phyloP scores from a whole-genome alignment of 2,888 invertebrate species.

The Conistra vaccinii region DNA sequence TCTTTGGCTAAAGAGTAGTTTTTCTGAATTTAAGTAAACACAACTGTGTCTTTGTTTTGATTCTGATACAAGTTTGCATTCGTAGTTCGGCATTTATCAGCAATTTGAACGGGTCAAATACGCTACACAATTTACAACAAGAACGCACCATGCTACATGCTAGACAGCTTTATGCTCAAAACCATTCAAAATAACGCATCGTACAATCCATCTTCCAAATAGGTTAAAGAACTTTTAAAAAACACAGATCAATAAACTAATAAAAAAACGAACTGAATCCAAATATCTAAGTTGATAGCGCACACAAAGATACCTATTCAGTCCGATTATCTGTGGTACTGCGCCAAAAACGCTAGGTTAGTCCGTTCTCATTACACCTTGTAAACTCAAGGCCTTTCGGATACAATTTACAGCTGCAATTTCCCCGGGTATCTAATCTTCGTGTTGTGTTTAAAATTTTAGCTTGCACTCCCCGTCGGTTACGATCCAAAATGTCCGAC shows the following conservation, averaged over 20 bases:
- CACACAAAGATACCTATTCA: constrained; percentile 22
- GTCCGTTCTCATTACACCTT: constrained; percentile 54
- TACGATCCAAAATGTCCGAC: constrained; percentile 49
- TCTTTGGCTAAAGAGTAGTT: background rate
- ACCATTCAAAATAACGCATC: background rate
- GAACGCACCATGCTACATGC: background rate
- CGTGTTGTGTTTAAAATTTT: constrained; percentile 62
- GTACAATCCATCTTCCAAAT: background rate
- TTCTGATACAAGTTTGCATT: background rate
- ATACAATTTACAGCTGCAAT: constrained; percentile 65
- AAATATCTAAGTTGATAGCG: constrained; percentile 23
- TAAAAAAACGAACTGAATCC: constrained; percentile 36
- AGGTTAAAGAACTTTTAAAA: background rate
- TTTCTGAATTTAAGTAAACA: background rate
- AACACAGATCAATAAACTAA: constrained; percentile 20
- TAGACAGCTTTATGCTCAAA: background rate
- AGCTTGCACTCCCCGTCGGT: constrained; percentile 52
- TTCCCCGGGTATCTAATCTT: constrained; percentile 57
- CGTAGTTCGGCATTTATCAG: background rate
- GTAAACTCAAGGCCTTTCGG: constrained; percentile 53
- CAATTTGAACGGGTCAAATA: background rate
- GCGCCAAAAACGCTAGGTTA: constrained; percentile 53
- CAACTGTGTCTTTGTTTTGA: background rate
- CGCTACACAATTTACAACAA: background rate
- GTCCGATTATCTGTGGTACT: constrained; percentile 31